A percentile compares a stretch with the other conserved stretches of the same genome.
phyloP scores from a whole-genome alignment of 2,113 vertebrate genomes.

The Oreochromis tanganicae region DNA sequence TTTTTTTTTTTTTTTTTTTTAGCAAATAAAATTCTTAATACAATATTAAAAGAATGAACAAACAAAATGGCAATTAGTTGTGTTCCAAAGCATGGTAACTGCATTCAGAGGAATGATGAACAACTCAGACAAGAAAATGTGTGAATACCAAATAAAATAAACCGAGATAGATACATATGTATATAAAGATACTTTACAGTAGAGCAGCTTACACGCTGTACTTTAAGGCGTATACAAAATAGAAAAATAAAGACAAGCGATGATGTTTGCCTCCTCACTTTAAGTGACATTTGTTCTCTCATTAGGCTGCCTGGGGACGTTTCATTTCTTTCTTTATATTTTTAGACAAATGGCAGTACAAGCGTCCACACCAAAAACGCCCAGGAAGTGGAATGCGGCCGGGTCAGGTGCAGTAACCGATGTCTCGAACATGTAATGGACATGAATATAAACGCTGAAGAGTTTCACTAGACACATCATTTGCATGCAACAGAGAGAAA shows the following conservation, averaged over 20 bases:
- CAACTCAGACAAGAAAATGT: conserved; percentile 49
- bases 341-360: conserved; percentile 73
- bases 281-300: conserved; percentile 57
- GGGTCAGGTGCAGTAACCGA: conserved; percentile 55
- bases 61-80: conserved; percentile 70
- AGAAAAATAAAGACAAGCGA: conserved; percentile 82
- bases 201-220: conserved; percentile 78
- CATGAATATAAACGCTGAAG: conserved; percentile 71
- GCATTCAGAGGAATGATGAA: conserved; percentile 66
- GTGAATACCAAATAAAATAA: conserved; percentile 59
- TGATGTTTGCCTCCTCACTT: conserved; percentile 69
- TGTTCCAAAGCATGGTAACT: conserved; percentile 56
- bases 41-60: conserved; percentile 70
- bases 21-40: conserved; percentile 76
- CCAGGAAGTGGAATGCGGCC: conserved; percentile 53
- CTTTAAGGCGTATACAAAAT: conserved; percentile 84
- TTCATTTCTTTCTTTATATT: not conserved
- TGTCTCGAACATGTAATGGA: conserved; percentile 69
- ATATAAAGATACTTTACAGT: conserved; percentile 81
- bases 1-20: conserved; percentile 64
- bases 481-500: conserved; percentile 80
- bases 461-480: conserved; percentile 77
- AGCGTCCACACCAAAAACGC: conserved; percentile 55
- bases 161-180: conserved; percentile 66
- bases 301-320: conserved; percentile 53